These are phyloP conservation scores for Drosophila quasianomalipes DNA, from an alignment of 2,888 invertebrate species.

Conservation along the genomic window DNA sequence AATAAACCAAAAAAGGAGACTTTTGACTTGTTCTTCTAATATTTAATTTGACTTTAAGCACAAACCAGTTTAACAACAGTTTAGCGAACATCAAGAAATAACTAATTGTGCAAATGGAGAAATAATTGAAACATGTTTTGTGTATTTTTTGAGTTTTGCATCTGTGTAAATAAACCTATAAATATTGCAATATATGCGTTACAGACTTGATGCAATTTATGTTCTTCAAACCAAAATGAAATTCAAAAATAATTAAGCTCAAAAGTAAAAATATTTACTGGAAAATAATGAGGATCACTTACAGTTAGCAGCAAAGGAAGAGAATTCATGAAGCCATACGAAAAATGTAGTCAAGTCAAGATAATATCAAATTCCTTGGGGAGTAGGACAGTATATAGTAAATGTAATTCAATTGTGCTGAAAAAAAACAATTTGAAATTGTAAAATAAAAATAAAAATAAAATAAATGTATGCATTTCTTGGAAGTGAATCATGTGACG, in stretches of 20 bases:
- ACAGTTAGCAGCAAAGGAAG: not conserved
- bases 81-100: not conserved
- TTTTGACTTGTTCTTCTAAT: not conserved
- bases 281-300: not conserved
- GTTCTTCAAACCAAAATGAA: not conserved
- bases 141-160: not conserved
- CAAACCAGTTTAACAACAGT: not conserved
- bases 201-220: not conserved
- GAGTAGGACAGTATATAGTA: not conserved
- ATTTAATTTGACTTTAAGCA: not conserved
- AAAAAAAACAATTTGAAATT: not conserved
- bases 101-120: not conserved
- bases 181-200: not conserved
- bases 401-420: not conserved
- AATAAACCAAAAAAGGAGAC: not conserved
- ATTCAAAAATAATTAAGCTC: too few relatives aligned
- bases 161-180: not conserved
- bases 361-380: not conserved
- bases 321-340: not conserved
- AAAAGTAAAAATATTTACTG: too few relatives aligned
- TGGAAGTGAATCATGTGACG: slow-evolving; percentile 49
- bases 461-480: slow-evolving; percentile 38
- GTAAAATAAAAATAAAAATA: slow-evolving; percentile 16
- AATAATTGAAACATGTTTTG: not conserved
- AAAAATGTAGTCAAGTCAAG: not conserved